Evolutionary conservation across 2,113 vertebrate genomes (phyloP).

Genomic region (Strix uralensis): DNA sequence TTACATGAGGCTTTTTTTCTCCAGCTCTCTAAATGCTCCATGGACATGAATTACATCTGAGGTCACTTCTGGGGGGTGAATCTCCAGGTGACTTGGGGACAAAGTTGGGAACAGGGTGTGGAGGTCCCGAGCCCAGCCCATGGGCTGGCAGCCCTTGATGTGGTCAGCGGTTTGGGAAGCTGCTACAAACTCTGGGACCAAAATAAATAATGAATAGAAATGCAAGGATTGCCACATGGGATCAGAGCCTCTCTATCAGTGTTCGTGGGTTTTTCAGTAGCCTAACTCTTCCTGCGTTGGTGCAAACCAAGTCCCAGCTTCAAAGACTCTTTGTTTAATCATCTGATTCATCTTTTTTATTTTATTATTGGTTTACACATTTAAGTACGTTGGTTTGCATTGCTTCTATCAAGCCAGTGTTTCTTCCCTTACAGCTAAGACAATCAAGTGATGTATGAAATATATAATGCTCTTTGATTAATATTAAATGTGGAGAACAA

Average conservation of each 20-base stretch:
- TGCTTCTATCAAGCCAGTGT: background rate
- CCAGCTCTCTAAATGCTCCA: background rate
- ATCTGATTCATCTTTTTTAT: background rate
- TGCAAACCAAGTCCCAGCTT: background rate
- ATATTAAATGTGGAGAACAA: conserved; percentile 61
- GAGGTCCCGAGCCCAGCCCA: background rate
- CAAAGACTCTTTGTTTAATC: conserved; percentile 48
- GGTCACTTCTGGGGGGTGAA: background rate
- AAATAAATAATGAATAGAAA: background rate
- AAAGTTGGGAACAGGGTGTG: background rate
- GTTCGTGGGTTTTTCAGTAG: background rate
- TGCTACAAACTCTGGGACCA: background rate
- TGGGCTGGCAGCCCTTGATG: background rate
- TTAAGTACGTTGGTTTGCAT: conserved; percentile 38
- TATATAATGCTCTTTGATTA: conserved; percentile 66
- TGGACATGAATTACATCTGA: rapidly evolving
- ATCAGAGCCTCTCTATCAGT: too few species aligned
- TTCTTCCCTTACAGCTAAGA: conserved; percentile 31
- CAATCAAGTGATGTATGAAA: conserved; percentile 58
- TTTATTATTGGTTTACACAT: background rate
- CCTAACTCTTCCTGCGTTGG: background rate
- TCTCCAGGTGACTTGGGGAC: background rate
- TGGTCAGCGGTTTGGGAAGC: background rate
- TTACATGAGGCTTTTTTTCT: background rate
- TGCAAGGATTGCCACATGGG: rapidly evolving